Evolutionary conservation across 2,888 invertebrate species (phyloP).

Genomic region (Sturmia bella): DNA sequence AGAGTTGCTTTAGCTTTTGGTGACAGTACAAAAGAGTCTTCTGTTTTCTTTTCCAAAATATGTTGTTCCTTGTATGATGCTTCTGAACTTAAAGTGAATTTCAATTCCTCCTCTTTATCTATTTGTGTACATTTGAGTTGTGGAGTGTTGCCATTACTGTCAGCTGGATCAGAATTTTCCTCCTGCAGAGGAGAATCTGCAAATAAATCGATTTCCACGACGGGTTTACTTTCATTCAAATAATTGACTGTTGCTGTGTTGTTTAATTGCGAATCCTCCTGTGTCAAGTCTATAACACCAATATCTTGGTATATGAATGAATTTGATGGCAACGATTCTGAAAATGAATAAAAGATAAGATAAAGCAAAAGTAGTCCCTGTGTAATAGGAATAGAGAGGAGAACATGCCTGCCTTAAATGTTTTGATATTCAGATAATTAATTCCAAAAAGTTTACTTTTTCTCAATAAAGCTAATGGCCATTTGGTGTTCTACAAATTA

Average conservation of each 20-base stretch:
- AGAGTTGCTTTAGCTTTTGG: neutral
- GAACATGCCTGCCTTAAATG: no score
- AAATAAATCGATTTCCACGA: conserved; percentile 61
- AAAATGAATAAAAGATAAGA: neutral
- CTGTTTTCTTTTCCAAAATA: conserved; percentile 7
- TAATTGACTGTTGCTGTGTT: neutral
- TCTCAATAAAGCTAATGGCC: no score
- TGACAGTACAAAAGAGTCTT: neutral
- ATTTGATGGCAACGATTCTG: conserved; percentile 1
- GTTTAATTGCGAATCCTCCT: conserved; percentile 45
- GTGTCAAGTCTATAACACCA: conserved; percentile 72
- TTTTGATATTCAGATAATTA: no score
- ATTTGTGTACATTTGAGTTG: conserved; percentile 9
- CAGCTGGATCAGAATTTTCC: conserved; percentile 17
- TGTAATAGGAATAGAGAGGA: no score
- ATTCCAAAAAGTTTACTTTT: no score
- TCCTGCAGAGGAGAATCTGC: conserved; percentile 53
- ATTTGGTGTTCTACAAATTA: no score
- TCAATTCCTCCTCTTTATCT: neutral
- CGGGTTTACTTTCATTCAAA: conserved; percentile 40
- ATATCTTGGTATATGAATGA: neutral
- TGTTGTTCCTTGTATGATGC: neutral
- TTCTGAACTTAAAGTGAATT: conserved; percentile 28
- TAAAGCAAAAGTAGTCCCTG: no score
- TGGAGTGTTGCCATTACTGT: conserved; percentile 29